Evolutionary conservation across 2,113 vertebrate species (phyloP), one percentile per base, ranked within the genome.

Genomic region (Callipepla californica): DNA sequence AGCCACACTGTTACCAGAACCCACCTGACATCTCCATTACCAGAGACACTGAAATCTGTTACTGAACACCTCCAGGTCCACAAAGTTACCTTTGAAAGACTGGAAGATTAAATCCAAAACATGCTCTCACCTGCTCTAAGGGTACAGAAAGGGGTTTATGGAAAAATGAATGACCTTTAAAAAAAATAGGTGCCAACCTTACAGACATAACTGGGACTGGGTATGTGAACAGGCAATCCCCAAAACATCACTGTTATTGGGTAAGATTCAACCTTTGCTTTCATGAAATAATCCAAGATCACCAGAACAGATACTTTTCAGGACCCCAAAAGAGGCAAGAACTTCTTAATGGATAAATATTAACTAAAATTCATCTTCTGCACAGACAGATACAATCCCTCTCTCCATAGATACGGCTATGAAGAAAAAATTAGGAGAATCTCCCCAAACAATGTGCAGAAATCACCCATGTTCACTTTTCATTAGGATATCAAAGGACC

Each of bases 91-190:
- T 62, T 40, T 1, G 0, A 45, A 45, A 81, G 40, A 15, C 28
- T 65, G 69, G 9, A 55, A 63, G 40, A 55, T 77, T 40, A 25
- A 17, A 80, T 36, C 55, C 63, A 48, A 72, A 32, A 45, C 26
- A 15, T 1, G 0, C 19, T 62, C 30, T 55, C 38, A 18, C 5
- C 57, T 62, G 36, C 50, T 42, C 53, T 36, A 34, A 81, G 25
- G 26, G 40, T n/a, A 61, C 34, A 48, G 26, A 7, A 0, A 26
- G 16, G 6, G 28, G 32, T 9, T 61, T 21, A 0, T 1, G 6
- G 45, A 62, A 42, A 65, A 85, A 69, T 17, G 6, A 1, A 17
- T 15, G 55, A 58, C 22, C 26, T 63, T 40, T 5, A 6, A 7
- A 28, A 28, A 87, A 28, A 87, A 59, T 13, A 80, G 0, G 2